Evolutionary conservation across 1,140 invertebrate species (phyloP).

Genomic region (Drosophila chauvacae): DNA sequence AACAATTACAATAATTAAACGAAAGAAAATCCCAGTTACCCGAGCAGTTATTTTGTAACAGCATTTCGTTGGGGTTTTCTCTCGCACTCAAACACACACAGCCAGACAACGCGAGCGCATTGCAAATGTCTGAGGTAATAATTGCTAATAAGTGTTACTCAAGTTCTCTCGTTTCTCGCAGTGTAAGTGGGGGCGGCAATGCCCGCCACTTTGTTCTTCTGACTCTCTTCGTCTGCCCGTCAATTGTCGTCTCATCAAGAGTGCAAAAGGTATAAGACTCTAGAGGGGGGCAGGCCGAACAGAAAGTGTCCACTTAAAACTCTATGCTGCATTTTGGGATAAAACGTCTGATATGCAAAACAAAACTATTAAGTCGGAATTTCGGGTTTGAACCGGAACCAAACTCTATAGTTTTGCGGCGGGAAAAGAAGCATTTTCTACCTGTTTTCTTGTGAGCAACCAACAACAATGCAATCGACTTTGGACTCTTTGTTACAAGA

Average conservation of each 20-base stretch:
- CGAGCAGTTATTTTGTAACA: constrained; percentile 27
- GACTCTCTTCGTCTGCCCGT: constrained; percentile 20
- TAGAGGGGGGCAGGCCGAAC: background rate
- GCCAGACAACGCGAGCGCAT: background rate
- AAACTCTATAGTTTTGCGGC: constrained; percentile 8
- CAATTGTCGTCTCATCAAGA: constrained; percentile 35
- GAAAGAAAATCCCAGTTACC: constrained; percentile 37
- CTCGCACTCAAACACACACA: background rate
- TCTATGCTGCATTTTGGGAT: constrained; percentile 57
- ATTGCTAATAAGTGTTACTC: constrained; percentile 8
- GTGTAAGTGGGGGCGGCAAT: constrained; percentile 37
- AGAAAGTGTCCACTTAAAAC: constrained; percentile 58
- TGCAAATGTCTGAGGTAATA: constrained; percentile 29
- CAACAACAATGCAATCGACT: constrained; percentile 11
- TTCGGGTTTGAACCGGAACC: constrained; percentile 58
- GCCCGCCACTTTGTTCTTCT: constrained; percentile 13
- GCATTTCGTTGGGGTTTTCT: constrained; percentile 34
- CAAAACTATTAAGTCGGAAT: constrained; percentile 67
- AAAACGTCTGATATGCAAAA: constrained; percentile 62
- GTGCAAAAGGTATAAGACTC: background rate
- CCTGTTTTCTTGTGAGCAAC: background rate
- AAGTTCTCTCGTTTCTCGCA: constrained; percentile 18
- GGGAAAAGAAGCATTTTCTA: background rate
- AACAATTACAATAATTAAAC: constrained; percentile 54
- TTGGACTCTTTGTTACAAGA: constrained; percentile 43